Evolutionary conservation across 2,888 invertebrate genomes (phyloP).

Genomic region (Hesperia comma): DNA sequence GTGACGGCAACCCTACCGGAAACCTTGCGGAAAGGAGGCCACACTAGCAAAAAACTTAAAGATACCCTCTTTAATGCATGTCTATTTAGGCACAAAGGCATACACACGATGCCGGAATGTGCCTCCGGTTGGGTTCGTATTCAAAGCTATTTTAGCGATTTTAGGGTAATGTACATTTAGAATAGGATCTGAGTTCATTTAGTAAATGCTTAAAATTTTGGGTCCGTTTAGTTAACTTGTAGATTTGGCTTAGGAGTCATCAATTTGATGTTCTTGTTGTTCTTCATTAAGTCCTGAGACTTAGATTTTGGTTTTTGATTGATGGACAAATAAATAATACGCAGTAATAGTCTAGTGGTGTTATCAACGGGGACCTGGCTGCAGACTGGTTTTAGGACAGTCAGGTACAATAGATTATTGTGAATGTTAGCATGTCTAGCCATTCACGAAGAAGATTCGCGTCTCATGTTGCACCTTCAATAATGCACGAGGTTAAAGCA

Average conservation of each 20-base stretch:
- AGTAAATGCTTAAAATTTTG: slow-evolving; percentile 3
- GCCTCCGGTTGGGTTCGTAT: slow-evolving; percentile 40
- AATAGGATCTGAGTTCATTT: not conserved
- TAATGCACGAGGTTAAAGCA: too few relatives aligned
- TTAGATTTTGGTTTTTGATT: too few relatives aligned
- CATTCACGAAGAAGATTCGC: too few relatives aligned
- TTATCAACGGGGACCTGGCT: too few relatives aligned
- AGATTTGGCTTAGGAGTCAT: slow-evolving; percentile 8
- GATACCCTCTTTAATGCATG: slow-evolving; percentile 78
- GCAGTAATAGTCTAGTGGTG: too few relatives aligned
- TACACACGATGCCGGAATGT: slow-evolving; percentile 70
- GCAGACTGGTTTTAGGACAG: too few relatives aligned
- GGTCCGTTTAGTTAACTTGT: slow-evolving; percentile 1
- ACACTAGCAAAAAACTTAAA: slow-evolving; percentile 60
- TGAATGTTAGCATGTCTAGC: too few relatives aligned
- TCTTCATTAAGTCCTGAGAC: too few relatives aligned
- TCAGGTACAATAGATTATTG: too few relatives aligned
- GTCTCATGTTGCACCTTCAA: too few relatives aligned
- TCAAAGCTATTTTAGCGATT: slow-evolving; percentile 14
- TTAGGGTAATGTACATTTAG: slow-evolving; percentile 4
- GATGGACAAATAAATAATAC: too few relatives aligned
- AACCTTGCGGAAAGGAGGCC: slow-evolving; percentile 44
- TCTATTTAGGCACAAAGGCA: slow-evolving; percentile 75
- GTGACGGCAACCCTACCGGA: slow-evolving; percentile 35
- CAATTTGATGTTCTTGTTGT: too few relatives aligned